Conservation (phyloP, 2,113 vertebrate genomes). For the Sardina pilchardus region DNA sequence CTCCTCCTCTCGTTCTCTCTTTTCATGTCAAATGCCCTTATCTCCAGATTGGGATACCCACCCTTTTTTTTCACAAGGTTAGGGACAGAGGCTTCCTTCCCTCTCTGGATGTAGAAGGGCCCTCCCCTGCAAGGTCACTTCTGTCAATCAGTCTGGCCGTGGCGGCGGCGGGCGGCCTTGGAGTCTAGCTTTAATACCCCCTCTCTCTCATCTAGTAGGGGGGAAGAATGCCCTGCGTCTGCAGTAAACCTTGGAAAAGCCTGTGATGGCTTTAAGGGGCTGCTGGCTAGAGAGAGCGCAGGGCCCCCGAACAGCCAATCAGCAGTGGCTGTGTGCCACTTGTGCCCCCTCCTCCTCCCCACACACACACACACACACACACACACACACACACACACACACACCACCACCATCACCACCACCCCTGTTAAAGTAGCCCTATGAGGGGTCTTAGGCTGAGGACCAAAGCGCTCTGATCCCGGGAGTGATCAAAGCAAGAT, state of each 20-base stretch:
- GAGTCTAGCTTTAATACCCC: conserved; percentile 22
- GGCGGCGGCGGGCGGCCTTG: neutral
- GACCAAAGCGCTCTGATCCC: conserved; percentile 35
- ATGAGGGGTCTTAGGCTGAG: neutral
- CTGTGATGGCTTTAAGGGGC: conserved; percentile 38
- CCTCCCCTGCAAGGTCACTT: conserved; percentile 45
- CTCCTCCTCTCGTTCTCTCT: neutral
- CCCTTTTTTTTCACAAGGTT: neutral
- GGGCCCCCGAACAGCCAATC: neutral
- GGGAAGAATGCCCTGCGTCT: conserved; percentile 37
- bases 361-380: no score
- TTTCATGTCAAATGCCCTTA: neutral
- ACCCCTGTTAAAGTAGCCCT: neutral
- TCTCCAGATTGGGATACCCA: conserved; percentile 14
- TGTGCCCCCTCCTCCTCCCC: no score
- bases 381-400: no score
- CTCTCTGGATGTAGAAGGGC: conserved; percentile 16
- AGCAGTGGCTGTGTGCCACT: neutral
- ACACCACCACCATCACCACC: no score
- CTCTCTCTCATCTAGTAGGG: conserved; percentile 24
- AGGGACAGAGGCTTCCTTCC: conserved; percentile 3
- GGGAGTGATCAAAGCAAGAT: conserved; percentile 21
- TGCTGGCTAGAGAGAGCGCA: conserved; percentile 18
- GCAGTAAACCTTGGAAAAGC: conserved; percentile 46
- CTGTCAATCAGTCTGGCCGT: conserved; percentile 40